Percentiles rank a stretch among this genome's conserved stretches.
Conservation (phyloP, 2,113 vertebrate genomes). For the Callaeas wilsoni region DNA sequence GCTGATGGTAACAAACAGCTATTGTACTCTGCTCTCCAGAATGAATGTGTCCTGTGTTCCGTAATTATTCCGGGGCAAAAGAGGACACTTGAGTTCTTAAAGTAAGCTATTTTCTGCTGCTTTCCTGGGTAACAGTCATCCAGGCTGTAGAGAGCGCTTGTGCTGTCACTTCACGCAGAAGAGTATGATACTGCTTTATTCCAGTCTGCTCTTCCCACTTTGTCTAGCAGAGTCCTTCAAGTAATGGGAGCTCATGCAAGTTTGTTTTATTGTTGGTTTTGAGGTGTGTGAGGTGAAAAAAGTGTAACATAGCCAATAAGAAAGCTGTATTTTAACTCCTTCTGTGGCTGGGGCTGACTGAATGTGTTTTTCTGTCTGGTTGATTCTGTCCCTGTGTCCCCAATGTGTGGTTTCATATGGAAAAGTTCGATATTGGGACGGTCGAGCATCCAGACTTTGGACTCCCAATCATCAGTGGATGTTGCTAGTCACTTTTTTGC, state of each 20-base stretch:
- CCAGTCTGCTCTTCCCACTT: background rate
- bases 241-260: background rate
- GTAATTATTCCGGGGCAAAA: slow-evolving; percentile 27
- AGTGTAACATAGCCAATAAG: background rate
- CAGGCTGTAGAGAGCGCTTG: background rate
- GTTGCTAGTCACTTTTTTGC: background rate
- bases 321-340: background rate
- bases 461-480: background rate
- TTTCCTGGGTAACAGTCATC: background rate
- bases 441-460: background rate
- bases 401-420: background rate
- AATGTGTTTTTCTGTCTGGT: background rate
- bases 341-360: background rate
- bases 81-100: slow-evolving; percentile 39
- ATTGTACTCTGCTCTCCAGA: background rate
- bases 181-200: background rate
- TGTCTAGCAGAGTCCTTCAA: background rate
- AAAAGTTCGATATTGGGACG: background rate
- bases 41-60: slow-evolving; percentile 32
- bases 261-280: background rate
- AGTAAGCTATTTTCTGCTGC: slow-evolving; percentile 28
- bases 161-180: background rate
- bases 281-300: background rate
- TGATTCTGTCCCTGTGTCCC: background rate
- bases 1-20: slow-evolving; percentile 17